Evolutionary conservation across 2,113 vertebrate species (phyloP).

Genomic region (Elephas maximus): DNA sequence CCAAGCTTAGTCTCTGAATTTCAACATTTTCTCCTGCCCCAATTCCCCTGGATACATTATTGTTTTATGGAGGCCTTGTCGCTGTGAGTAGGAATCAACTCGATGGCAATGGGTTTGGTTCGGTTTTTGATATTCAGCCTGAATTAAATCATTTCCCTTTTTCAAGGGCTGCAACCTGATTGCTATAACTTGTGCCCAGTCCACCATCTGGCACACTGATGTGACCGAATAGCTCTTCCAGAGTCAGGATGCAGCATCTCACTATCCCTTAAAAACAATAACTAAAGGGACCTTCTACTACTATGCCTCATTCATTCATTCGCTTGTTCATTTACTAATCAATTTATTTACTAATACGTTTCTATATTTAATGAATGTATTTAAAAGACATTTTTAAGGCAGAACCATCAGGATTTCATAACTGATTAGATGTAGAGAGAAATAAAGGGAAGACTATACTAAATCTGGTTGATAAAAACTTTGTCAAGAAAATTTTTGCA

Average conservation of each 20-base stretch:
- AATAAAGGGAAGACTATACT: background rate
- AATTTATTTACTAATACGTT: background rate
- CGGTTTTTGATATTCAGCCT: background rate
- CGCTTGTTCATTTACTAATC: background rate
- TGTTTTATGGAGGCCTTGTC: background rate
- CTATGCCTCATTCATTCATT: background rate
- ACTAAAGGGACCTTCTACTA: background rate
- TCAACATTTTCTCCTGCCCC: background rate
- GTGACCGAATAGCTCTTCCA: background rate
- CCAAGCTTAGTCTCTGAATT: background rate
- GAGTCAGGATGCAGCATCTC: background rate
- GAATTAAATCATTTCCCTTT: background rate
- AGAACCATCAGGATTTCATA: background rate
- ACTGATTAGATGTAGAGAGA: background rate
- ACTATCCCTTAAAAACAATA: background rate
- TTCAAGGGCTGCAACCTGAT: background rate
- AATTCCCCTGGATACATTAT: background rate
- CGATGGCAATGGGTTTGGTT: no score
- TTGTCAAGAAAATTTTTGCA: background rate
- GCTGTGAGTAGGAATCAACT: no score
- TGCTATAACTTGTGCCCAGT: background rate
- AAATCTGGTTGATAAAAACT: slow-evolving; percentile 10
- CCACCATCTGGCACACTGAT: no score
- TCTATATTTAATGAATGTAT: background rate
- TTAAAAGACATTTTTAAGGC: background rate